These are phyloP conservation scores for Oncorhynchus mykiss DNA, from an alignment of 2,113 vertebrate species.

Conservation along the genomic window DNA sequence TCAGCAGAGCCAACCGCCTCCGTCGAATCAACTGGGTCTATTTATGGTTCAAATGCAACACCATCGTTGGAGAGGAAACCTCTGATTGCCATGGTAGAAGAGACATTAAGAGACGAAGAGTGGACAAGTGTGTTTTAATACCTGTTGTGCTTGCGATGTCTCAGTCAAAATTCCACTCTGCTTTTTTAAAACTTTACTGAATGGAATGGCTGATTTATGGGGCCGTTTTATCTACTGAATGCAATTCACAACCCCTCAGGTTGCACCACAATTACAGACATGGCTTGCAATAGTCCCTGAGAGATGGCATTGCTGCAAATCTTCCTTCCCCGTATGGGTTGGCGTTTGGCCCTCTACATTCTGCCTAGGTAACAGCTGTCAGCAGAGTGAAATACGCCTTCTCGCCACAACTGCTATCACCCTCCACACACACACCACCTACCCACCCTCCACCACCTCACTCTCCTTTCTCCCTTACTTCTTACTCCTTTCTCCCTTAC, in stretches of 20 bases:
- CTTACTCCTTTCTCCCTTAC: too few relatives aligned
- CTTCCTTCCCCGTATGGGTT: slow-evolving; percentile 12
- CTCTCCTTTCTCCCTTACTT: too few relatives aligned
- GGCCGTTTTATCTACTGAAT: slow-evolving; percentile 51
- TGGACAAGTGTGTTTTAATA: slow-evolving; percentile 34
- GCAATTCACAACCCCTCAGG: slow-evolving; percentile 35
- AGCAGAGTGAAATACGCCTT: slow-evolving; percentile 39
- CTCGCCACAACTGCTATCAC: slow-evolving; percentile 12
- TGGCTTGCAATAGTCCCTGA: slow-evolving; percentile 19
- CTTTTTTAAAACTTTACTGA: slow-evolving; percentile 41
- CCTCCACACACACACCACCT: background rate
- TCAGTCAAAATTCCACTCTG: slow-evolving; percentile 44
- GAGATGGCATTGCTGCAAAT: slow-evolving; percentile 38
- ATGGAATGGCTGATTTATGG: slow-evolving; percentile 43
- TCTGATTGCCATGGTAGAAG: slow-evolving; percentile 18
- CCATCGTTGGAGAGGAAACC: slow-evolving; percentile 7
- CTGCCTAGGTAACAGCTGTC: slow-evolving; percentile 40
- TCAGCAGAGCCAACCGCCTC: slow-evolving; percentile 22
- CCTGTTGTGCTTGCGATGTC: slow-evolving; percentile 31
- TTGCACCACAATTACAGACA: slow-evolving; percentile 36
- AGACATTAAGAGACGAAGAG: slow-evolving; percentile 22
- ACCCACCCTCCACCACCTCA: background rate
- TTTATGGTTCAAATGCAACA: background rate
- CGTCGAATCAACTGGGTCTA: background rate
- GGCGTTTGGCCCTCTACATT: slow-evolving; percentile 27